These are phyloP conservation scores for Gymnorhina tibicen DNA, from an alignment of 2,113 vertebrate species.

Conservation along the genomic window DNA sequence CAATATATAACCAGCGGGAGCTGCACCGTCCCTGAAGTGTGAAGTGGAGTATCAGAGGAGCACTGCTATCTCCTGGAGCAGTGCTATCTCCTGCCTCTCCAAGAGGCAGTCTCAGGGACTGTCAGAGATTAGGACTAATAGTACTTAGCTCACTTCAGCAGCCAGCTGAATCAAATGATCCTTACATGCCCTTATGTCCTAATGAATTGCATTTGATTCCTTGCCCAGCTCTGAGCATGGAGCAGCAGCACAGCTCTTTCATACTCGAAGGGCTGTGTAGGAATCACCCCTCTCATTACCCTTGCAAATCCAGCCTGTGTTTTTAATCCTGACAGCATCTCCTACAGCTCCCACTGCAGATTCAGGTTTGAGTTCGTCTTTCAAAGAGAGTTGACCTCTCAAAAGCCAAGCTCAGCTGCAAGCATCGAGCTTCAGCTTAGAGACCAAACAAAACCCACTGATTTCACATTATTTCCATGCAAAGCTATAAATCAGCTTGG, in stretches of 20 bases:
- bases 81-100: neutral
- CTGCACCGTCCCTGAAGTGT: neutral
- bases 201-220: neutral
- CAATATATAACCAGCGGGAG: neutral
- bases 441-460: conserved; percentile 50
- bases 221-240: neutral
- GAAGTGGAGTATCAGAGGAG: neutral
- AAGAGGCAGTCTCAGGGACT: neutral
- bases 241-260: neutral
- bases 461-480: conserved; percentile 55
- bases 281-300: neutral
- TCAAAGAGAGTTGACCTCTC: conserved; percentile 36
- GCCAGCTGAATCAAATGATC: conserved; percentile 2
- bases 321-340: conserved; percentile 22
- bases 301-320: neutral
- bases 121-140: neutral
- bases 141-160: neutral
- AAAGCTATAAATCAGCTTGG: conserved; percentile 61
- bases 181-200: conserved; percentile 23
- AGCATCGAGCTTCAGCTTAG: neutral
- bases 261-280: neutral
- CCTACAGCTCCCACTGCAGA: neutral
- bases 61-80: neutral
- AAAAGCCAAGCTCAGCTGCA: conserved; percentile 29
- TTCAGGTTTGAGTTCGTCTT: neutral